Conservation (phyloP, 2,888 invertebrate genomes). For the Periphyllus acericola region DNA sequence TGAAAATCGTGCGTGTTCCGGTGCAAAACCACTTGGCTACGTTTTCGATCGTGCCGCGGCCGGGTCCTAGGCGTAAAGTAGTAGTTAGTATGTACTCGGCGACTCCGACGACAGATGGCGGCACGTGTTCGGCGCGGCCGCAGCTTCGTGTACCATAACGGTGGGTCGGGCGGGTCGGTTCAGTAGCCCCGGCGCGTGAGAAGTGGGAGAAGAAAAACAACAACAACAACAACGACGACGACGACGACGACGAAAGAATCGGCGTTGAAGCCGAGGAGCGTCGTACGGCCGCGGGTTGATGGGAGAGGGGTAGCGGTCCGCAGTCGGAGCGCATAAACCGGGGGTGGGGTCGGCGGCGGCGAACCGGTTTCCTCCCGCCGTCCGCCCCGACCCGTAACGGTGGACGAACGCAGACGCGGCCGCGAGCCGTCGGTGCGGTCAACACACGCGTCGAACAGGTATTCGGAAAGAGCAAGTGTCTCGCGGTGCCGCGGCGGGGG, state of each 20-base stretch:
- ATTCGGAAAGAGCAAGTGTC: conserved; percentile 60
- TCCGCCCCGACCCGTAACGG: too few relatives aligned
- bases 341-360: too few relatives aligned
- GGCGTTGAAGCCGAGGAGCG: not conserved
- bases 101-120: conserved; percentile 38
- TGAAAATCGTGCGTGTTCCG: too few relatives aligned
- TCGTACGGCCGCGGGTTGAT: not conserved
- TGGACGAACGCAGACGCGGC: not conserved
- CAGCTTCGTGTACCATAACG: conserved; percentile 27
- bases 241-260: not conserved
- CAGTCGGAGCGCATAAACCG: not conserved
- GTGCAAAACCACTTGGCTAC: not conserved
- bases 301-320: not conserved
- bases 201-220: not conserved
- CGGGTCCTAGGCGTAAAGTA: not conserved
- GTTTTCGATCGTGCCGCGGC: not conserved
- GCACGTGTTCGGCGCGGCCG: not conserved
- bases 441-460: conserved; percentile 53
- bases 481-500: not conserved
- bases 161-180: not conserved
- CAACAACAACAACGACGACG: conserved; percentile 28
- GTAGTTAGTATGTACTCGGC: too few relatives aligned
- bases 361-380: conserved; percentile 1
- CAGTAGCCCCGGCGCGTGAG: conserved; percentile 31
- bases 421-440: conserved; percentile 33